Base-by-base conservation (phyloP, 2,888 invertebrate genomes). In the Ochropleura plecta region DNA sequence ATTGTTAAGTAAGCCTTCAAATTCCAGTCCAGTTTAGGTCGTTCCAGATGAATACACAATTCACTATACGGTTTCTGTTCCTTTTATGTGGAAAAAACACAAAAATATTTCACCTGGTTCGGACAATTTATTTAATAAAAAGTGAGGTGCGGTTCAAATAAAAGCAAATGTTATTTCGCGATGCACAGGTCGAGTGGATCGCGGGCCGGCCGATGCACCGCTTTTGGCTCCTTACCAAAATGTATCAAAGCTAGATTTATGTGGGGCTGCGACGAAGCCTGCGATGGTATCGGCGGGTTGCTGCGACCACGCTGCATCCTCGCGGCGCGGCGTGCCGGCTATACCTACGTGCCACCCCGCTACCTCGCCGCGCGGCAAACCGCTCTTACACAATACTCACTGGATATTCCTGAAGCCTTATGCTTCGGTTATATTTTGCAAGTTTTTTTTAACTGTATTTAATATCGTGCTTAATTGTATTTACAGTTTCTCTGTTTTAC, bases 161-260 rank as follows among this genome's bases (percentile, higher is more conserved):
- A 91, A 89, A 88, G 87, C 87, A 90, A 90, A 88, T 90, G 89
- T 90, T 92, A 91, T 91, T 92, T 90, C 83, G 84, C 85, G 85
- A 89, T 89, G 79, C 81, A 83, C 89, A 86, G 89, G 90, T 90
- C 88, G 90, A 90, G 90, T 89, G 90, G 88, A 86, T 84, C 82
- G 88, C 78, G 84, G 83, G 83, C 82, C 78, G 85, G 82, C 79
- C 88, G 88, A 89, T 92, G 92, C 91, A 88, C 86, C 84, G 87
- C 87, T 92, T 91, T 96, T 96, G 96, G 96, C 96, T 93, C 92
- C 91, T 93, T 94, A 96, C 96, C 96, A 96, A 96, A 95, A 95
- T 94, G 93, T 95, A 95, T 95, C 95, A 94, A 95, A 96, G 93
- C 93, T 90, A 95, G 95, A 96, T 96, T 96, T 96, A 96, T 96